Evolutionary conservation across 2,888 invertebrate species (phyloP).

Genomic region (Cephus nigrinus): DNA sequence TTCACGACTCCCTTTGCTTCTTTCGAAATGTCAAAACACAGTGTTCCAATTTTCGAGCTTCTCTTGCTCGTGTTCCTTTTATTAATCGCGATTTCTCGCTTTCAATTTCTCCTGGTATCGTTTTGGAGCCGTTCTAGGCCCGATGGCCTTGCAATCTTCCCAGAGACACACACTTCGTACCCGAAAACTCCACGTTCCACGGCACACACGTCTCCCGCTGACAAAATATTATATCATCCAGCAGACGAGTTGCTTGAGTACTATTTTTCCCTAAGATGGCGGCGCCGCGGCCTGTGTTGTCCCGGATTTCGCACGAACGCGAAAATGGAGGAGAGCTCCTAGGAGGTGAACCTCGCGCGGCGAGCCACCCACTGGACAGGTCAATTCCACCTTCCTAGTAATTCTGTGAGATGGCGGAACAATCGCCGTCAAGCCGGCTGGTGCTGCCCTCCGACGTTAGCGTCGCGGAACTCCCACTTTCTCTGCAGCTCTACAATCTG

Average conservation of each 20-base stretch:
- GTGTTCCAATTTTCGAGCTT: background rate
- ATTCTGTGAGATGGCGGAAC: background rate
- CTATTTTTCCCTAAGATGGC: conserved; percentile 49
- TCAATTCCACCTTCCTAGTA: conserved; percentile 3
- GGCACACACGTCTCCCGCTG: background rate
- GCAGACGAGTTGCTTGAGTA: conserved; percentile 1
- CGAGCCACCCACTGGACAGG: conserved; percentile 1
- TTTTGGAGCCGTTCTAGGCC: background rate
- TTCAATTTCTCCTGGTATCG: background rate
- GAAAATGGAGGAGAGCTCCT: conserved; percentile 45
- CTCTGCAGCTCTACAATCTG: background rate
- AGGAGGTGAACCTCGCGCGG: conserved; percentile 8
- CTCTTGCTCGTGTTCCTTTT: background rate
- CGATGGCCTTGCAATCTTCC: background rate
- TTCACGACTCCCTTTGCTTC: background rate
- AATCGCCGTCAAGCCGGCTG: background rate
- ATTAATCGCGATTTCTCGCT: background rate
- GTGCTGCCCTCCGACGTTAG: background rate
- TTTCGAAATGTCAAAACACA: background rate
- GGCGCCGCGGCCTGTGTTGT: conserved; percentile 44
- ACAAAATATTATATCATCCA: conserved; percentile 7
- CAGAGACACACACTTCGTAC: background rate
- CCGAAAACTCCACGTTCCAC: background rate
- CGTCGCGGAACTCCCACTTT: conserved; percentile 4
- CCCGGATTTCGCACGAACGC: conserved; percentile 54